Conservation (phyloP, 2,797 vertebrate species). For the Fistularia tabacaria region DNA sequence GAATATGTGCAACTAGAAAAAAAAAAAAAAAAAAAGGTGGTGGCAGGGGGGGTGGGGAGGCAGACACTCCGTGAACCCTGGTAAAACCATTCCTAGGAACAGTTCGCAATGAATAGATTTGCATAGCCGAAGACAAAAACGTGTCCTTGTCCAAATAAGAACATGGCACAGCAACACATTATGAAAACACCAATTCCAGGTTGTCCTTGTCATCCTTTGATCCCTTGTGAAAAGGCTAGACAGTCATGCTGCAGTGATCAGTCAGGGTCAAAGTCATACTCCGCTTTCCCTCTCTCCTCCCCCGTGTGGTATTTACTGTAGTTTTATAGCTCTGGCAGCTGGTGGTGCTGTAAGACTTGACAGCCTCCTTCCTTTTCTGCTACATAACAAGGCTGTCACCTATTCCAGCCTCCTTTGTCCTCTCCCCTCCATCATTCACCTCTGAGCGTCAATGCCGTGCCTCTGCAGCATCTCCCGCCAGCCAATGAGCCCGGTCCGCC, state of each 20-base stretch:
- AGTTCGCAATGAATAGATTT: conserved; percentile 41
- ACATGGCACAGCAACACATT: conserved; percentile 26
- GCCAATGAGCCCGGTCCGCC: conserved; percentile 15
- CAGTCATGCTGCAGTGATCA: conserved; percentile 73
- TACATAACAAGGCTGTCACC: conserved; percentile 69
- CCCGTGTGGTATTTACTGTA: conserved; percentile 39
- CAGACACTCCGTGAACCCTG: conserved; percentile 17
- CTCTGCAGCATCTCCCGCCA: conserved; percentile 60
- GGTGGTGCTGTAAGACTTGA: conserved; percentile 78
- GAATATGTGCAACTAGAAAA: conserved; percentile 9
- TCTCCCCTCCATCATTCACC: conserved; percentile 69
- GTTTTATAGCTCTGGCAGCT: conserved; percentile 61
- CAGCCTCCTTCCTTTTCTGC: conserved; percentile 39
- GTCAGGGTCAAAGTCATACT: conserved; percentile 70
- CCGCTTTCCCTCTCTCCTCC: conserved; percentile 23
- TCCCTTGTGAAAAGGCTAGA: conserved; percentile 67
- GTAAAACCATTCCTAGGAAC: conserved; percentile 31
- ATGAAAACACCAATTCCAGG: conserved; percentile 37
- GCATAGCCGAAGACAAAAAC: conserved; percentile 34
- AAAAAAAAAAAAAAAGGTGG: too few species aligned
- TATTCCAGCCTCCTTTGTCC: conserved; percentile 71
- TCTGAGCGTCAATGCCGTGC: conserved; percentile 53
- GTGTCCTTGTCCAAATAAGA: conserved; percentile 47
- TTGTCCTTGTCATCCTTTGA: conserved; percentile 68
- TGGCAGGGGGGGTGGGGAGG: too few species aligned